Conservation (phyloP, 2,888 invertebrate species). For the Megaustenia siamemsis region DNA sequence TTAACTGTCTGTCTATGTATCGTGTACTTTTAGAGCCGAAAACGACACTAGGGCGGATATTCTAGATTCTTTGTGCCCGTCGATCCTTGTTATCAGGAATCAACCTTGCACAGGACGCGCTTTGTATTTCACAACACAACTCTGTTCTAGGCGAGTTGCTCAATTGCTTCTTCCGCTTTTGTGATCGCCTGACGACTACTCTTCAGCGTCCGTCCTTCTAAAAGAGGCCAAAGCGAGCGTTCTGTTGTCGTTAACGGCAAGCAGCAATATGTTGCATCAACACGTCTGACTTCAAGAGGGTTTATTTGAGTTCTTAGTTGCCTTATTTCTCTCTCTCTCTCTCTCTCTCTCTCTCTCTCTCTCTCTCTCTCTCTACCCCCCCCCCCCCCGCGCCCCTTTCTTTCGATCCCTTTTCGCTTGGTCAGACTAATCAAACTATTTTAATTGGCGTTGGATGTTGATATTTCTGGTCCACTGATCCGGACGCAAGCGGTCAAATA, state of each 20-base stretch:
- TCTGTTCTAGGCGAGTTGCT: no score
- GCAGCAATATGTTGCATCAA: background rate
- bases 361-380: background rate
- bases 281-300: background rate
- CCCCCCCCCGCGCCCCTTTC: background rate
- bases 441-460: background rate
- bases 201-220: no score
- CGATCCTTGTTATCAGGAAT: no score
- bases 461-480: conserved; percentile 20
- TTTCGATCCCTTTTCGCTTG: no score
- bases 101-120: no score
- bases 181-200: background rate
- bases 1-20: no score
- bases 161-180: background rate
- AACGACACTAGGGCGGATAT: no score
- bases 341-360: background rate
- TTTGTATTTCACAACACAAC: conserved; percentile 33
- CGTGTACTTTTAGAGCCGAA: no score
- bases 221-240: no score
- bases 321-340: background rate
- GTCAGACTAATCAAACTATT: no score
- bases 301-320: background rate
- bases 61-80: no score
- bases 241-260: background rate
- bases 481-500: no score